Conservation (phyloP, 2,888 invertebrate species). For the Platycnemis pennipes region DNA sequence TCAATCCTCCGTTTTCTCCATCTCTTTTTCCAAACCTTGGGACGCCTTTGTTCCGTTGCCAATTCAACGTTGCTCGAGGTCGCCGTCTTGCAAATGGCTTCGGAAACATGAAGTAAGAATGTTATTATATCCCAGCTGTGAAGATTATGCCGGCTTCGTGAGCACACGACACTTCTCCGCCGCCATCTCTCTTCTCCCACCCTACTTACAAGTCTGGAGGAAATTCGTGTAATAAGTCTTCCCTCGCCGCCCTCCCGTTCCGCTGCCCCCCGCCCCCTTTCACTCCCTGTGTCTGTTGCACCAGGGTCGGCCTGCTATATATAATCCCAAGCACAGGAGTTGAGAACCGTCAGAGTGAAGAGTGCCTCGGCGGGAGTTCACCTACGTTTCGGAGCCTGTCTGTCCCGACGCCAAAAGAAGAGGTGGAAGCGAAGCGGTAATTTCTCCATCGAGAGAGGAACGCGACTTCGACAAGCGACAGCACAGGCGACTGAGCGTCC, state of each 20-base stretch:
- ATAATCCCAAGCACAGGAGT: neutral
- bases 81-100: slow-evolving; percentile 6
- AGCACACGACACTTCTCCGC: neutral
- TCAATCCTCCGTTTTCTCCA: neutral
- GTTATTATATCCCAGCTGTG: neutral
- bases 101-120: neutral
- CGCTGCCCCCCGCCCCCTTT: neutral
- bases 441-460: neutral
- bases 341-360: slow-evolving; percentile 14
- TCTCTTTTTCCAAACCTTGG: too few relatives aligned
- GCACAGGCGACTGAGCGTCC: neutral
- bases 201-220: neutral
- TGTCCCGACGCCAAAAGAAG: neutral
- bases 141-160: neutral
- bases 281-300: neutral
- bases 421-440: neutral
- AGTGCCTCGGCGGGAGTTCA: neutral
- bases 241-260: neutral
- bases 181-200: neutral
- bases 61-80: neutral
- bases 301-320: neutral
- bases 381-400: neutral
- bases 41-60: neutral
- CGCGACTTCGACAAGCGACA: neutral
- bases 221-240: neutral